Conservation (phyloP, 2,113 vertebrate genomes). For the Ptilonorhynchus violaceus region DNA sequence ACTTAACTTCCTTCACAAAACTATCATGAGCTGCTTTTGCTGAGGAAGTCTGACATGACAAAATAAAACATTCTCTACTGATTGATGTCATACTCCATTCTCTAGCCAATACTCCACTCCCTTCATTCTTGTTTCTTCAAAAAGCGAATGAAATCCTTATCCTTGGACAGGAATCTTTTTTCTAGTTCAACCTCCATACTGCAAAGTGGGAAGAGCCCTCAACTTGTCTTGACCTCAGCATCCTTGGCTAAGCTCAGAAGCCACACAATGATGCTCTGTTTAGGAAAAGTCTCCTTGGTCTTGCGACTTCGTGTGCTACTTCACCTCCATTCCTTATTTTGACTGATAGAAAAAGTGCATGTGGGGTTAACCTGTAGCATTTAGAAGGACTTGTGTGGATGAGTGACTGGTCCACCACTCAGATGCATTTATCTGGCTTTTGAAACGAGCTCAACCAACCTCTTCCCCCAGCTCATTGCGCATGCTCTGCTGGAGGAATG, state of each 20-base stretch:
- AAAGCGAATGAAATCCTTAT: not conserved
- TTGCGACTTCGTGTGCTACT: not conserved
- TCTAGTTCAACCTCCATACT: not conserved
- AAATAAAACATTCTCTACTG: not conserved
- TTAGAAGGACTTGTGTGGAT: not conserved
- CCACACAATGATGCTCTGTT: not conserved
- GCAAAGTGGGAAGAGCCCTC: not conserved
- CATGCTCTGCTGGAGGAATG: not conserved
- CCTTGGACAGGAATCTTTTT: not conserved
- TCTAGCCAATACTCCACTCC: not conserved
- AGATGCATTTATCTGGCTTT: not conserved
- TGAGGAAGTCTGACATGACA: not conserved
- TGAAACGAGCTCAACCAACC: not conserved
- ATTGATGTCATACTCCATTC: not conserved
- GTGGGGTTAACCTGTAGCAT: not conserved
- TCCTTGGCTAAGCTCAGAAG: not conserved
- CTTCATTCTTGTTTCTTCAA: not conserved
- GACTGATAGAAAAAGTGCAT: not conserved
- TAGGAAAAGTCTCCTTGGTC: not conserved
- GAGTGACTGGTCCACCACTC: not conserved
- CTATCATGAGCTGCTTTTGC: not conserved
- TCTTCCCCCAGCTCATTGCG: not conserved
- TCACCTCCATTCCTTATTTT: not conserved
- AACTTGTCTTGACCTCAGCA: not conserved
- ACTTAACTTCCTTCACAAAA: not conserved